Evolutionary conservation across 1,140 invertebrate species (phyloP).

Genomic region (Wiebesia pumilae): DNA sequence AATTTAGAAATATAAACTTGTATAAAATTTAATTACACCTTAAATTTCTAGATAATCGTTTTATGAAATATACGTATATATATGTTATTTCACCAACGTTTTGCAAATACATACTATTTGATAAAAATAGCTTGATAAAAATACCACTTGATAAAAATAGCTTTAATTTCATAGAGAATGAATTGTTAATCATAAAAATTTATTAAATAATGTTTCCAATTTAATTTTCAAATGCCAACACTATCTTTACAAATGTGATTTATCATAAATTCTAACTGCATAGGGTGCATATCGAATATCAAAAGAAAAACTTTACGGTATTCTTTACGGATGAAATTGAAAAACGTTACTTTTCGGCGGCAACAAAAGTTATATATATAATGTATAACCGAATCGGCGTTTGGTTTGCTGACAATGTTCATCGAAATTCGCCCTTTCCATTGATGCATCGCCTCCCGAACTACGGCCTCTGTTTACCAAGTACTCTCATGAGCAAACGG

Average conservation of each 20-base stretch:
- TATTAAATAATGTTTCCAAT: not conserved
- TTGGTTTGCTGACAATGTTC: not conserved
- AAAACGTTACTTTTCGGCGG: not conserved
- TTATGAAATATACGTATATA: too few species aligned
- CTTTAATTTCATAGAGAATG: too few species aligned
- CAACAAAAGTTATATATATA: not conserved
- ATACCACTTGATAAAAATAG: too few species aligned
- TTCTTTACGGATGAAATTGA: not conserved
- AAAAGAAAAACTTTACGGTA: not conserved
- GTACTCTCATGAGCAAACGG: not conserved
- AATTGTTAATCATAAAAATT: not conserved
- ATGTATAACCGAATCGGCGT: not conserved
- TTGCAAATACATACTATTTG: too few species aligned
- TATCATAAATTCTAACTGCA: not conserved
- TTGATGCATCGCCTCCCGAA: too few species aligned
- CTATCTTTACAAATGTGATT: not conserved
- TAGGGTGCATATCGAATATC: not conserved
- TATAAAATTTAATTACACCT: too few species aligned
- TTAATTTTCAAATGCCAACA: not conserved
- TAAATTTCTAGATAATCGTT: too few species aligned
- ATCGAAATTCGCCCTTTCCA: constrained; percentile 1
- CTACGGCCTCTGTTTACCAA: not conserved
- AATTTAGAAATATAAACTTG: too few species aligned
- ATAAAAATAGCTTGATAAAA: too few species aligned
- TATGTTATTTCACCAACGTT: too few species aligned